Conservation (phyloP, 2,888 invertebrate species). For the Lochmaea crataegi region DNA sequence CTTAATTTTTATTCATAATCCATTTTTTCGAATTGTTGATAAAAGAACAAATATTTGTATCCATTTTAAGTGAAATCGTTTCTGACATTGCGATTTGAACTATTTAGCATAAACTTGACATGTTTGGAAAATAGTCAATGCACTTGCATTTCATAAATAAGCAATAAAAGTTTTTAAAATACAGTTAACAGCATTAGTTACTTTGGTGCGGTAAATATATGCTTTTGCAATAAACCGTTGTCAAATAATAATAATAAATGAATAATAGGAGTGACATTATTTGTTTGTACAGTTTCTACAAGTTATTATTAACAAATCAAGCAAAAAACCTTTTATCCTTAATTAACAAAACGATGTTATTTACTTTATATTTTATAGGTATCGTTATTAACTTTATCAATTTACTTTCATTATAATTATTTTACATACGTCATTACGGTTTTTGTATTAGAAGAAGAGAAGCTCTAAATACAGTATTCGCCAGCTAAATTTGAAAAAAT, state of each 20-base stretch:
- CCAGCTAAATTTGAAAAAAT: no score
- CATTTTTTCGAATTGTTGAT: no score
- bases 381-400: background rate
- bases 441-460: background rate
- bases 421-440: background rate
- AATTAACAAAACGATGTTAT: slow-evolving; percentile 5
- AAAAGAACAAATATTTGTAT: background rate
- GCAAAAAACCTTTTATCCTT: slow-evolving; percentile 1
- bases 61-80: background rate
- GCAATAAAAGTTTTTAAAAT: background rate
- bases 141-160: background rate
- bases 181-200: background rate
- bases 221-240: slow-evolving; percentile 14
- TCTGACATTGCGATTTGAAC: background rate
- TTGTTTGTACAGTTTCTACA: background rate
- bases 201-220: background rate
- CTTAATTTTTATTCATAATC: no score
- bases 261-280: slow-evolving; percentile 14
- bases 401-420: background rate
- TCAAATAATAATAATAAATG: slow-evolving; percentile 10
- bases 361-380: background rate
- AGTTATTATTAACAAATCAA: slow-evolving; percentile 13
- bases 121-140: background rate
- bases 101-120: background rate
- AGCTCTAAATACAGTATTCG: no score